These are phyloP conservation scores for Periplaneta americana DNA, from an alignment of 1,140 invertebrate genomes.

Conservation along the genomic window DNA sequence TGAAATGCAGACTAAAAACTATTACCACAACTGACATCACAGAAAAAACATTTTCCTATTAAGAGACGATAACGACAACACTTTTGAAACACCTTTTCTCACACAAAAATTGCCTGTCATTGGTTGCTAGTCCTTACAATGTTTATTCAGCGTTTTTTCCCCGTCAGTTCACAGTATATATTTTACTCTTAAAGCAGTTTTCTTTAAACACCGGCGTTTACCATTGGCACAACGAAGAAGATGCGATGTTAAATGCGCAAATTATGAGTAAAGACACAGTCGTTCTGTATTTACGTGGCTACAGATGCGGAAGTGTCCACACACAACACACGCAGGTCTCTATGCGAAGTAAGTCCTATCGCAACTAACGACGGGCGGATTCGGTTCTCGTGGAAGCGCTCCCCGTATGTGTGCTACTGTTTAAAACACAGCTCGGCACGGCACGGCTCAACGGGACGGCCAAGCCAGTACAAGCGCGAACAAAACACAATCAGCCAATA, in stretches of 20 bases:
- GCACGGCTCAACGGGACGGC: not conserved
- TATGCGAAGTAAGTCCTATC: not conserved
- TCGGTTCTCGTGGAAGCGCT: not conserved
- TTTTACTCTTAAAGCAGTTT: no score
- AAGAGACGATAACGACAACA: no score
- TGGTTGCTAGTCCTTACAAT: no score
- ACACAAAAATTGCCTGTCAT: no score
- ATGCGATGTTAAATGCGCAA: not conserved
- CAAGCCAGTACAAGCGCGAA: not conserved
- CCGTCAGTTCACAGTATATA: no score
- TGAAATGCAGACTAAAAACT: no score
- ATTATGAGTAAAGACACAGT: not conserved
- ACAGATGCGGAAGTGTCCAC: not conserved
- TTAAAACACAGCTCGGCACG: not conserved
- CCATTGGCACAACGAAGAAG: no score
- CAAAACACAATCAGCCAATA: not conserved
- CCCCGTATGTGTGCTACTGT: no score
- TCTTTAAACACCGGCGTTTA: not conserved
- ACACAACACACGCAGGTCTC: not conserved
- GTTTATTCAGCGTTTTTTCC: no score
- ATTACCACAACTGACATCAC: no score
- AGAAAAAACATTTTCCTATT: no score
- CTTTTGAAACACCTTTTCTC: no score
- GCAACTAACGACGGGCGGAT: not conserved
- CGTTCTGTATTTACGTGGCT: not conserved